Percentiles rank a stretch among this genome's conserved stretches.
phyloP scores from a whole-genome alignment of 1,140 invertebrate species.

The Pentalonia nigronervosa region DNA sequence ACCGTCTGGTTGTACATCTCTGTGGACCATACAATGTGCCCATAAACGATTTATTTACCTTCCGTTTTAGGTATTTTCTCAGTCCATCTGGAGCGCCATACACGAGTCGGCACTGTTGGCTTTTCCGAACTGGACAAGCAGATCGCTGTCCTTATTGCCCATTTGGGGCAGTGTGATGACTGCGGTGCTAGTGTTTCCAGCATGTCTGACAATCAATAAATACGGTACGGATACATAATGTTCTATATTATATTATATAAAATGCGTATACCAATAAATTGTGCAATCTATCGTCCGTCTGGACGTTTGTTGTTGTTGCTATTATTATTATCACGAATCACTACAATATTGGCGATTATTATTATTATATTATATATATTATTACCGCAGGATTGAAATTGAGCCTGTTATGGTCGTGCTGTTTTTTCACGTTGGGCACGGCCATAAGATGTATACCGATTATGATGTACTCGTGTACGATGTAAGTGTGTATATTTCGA shows the following conservation, averaged over 20 bases:
- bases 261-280: no score
- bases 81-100: not conserved
- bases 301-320: not conserved
- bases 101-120: not conserved
- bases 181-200: not conserved
- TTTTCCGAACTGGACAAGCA: not conserved
- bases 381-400: not conserved
- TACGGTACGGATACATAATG: not conserved
- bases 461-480: not conserved
- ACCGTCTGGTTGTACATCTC: no score
- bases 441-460: not conserved
- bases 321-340: not conserved
- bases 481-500: not conserved
- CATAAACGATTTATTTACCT: not conserved
- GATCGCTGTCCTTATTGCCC: not conserved
- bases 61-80: not conserved
- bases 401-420: not conserved
- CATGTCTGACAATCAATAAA: constrained; percentile 20
- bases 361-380: not conserved
- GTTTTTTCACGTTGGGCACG: constrained; percentile 7
- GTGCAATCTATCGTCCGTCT: not conserved
- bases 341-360: not conserved
- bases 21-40: not conserved
- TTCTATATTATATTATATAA: not conserved
- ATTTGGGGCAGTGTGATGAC: constrained; percentile 10